These are phyloP conservation scores for Folsomia manolachei DNA, from an alignment of 2,888 invertebrate species.

Conservation along the genomic window DNA sequence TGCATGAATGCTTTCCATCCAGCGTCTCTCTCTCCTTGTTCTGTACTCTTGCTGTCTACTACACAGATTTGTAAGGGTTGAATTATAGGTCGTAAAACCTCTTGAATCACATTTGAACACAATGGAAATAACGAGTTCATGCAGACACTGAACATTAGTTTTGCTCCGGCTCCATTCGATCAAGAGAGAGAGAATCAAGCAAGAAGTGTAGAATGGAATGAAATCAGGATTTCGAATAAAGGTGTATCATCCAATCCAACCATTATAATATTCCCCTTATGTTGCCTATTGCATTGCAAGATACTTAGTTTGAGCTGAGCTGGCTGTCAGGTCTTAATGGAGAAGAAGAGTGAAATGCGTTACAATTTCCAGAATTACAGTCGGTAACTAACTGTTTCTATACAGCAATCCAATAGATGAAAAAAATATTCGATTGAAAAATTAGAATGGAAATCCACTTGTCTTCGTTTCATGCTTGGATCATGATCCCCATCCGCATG, in stretches of 20 bases:
- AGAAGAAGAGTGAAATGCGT: constrained; percentile 5
- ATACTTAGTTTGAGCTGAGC: too few species aligned
- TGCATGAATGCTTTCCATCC: not conserved
- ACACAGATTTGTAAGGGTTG: not conserved
- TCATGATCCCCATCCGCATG: not conserved
- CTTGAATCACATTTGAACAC: constrained; percentile 16
- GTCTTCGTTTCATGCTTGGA: not conserved
- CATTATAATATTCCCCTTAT: too few species aligned
- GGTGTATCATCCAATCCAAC: not conserved
- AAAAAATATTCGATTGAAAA: not conserved
- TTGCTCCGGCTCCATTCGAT: not conserved
- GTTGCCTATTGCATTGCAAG: too few species aligned
- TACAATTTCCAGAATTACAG: constrained; percentile 7
- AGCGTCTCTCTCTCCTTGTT: not conserved
- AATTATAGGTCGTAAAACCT: constrained; percentile 14
- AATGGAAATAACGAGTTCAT: constrained; percentile 2
- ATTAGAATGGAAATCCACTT: not conserved
- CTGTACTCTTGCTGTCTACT: not conserved
- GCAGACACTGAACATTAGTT: not conserved
- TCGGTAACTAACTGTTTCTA: constrained; percentile 1
- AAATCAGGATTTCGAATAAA: not conserved
- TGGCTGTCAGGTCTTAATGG: not conserved
- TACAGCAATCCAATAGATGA: too few species aligned
- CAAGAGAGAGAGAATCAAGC: too few species aligned
- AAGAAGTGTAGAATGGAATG: not conserved